Percentiles rank a stretch among this genome's conserved stretches.
phyloP scores from a whole-genome alignment of 2,113 vertebrate species.

The Pardalotus punctatus region DNA sequence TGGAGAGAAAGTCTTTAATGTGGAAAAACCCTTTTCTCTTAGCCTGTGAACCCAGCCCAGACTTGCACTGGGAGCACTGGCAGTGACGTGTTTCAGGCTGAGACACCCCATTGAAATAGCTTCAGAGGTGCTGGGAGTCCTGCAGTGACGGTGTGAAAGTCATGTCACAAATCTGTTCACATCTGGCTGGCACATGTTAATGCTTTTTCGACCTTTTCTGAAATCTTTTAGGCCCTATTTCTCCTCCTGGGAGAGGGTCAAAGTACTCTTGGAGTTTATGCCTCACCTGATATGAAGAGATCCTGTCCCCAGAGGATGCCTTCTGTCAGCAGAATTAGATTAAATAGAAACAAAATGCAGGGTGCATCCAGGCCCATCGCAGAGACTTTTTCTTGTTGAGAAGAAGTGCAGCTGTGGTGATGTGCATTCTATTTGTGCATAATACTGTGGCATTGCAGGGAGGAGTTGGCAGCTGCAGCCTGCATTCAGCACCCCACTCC shows the following conservation, averaged over 20 bases:
- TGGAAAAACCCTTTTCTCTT: constrained; percentile 4
- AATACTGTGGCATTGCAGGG: neutral
- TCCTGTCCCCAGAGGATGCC: neutral
- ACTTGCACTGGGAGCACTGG: neutral
- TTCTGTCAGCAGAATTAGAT: neutral
- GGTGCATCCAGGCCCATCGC: neutral
- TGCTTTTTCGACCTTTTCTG: neutral
- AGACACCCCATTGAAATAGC: neutral
- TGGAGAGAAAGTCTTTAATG: constrained; percentile 7
- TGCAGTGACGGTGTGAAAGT: neutral
- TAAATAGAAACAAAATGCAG: neutral
- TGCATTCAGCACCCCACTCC: neutral
- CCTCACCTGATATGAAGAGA: neutral
- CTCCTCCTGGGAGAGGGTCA: neutral
- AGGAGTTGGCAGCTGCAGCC: neutral
- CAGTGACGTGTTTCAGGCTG: neutral
- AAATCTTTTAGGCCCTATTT: neutral
- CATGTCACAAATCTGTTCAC: fast-evolving
- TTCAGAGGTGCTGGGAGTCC: neutral
- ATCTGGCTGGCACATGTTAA: neutral
- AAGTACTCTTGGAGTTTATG: neutral
- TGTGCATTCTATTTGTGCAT: neutral
- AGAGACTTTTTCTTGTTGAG: neutral
- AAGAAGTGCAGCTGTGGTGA: neutral
- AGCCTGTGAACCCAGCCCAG: neutral